Base-by-base conservation (phyloP, 2,888 invertebrate genomes). In the Dynastes maya region DNA sequence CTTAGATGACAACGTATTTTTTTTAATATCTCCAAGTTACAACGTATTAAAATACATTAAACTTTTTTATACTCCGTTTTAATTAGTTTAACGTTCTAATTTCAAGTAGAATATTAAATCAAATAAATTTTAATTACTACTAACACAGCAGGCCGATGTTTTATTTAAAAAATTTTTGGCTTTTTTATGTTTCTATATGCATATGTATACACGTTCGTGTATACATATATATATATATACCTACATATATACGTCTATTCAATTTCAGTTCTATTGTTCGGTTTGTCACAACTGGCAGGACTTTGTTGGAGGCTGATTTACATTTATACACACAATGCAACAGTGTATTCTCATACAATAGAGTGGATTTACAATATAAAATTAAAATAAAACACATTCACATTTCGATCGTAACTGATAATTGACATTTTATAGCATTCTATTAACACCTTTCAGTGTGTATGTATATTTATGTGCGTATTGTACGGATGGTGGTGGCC, bases 371-470 rank as follows among this genome's bases (percentile, higher is more conserved):
- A 58, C 71, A 71, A 71, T 45, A 67, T 58, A 58, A 71, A 71
- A 55, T 49, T 55, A 55, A 71, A 71, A 71, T 71, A 71, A 71
- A 71, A 71, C 71, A 53, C 53, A 29, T 49, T 13, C 22, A n/a
- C 27, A 29, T 63, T 32, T 27, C 37, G 53, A 71, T 71, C 45
- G 55, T 71, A 55, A 71, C 55, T 37, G 70, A 71, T 71, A 71
- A 71, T 58, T 71, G 71, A 71, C 58, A 58, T 55, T 71, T 71
- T 71, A 55, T 55, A 71, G 37, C 32, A 22, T 55, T 55, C 53
- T 71, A 71, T 71, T 71, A 71, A 58, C 71, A 71, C 71, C 37
- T 58, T 49, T 49, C 45, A 45, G 45, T 27, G 51, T 53, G 53
- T 70, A 70, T 70, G 5, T 5, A 9, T 51, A 51, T 70, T 70